Evolutionary conservation across 2,797 vertebrate species (phyloP).

Genomic region (Macropus fuliginosus): DNA sequence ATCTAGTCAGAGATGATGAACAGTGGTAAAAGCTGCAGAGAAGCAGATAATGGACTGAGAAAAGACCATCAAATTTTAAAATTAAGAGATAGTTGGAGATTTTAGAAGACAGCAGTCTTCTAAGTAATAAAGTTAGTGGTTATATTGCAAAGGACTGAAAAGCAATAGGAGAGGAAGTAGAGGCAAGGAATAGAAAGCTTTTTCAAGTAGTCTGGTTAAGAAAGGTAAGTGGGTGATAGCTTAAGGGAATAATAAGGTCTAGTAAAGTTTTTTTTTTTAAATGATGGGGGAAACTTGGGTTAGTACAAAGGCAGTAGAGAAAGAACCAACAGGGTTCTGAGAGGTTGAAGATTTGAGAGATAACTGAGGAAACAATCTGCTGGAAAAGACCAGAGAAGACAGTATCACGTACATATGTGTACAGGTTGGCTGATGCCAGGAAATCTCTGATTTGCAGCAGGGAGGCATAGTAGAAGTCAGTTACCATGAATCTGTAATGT

Average conservation of each 20-base stretch:
- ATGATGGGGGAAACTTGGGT: neutral
- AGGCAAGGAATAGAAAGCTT: neutral
- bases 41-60: neutral
- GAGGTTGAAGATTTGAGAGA: neutral
- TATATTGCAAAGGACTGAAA: neutral
- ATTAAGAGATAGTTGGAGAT: neutral
- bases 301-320: neutral
- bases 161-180: neutral
- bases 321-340: neutral
- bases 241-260: too few species aligned
- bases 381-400: neutral
- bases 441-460: too few species aligned
- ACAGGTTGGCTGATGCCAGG: too few species aligned
- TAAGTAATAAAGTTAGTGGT: neutral
- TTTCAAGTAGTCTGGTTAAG: neutral
- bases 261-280: neutral
- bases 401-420: neutral
- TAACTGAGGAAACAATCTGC: neutral
- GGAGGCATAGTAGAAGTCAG: too few species aligned
- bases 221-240: neutral
- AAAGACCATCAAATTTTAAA: neutral
- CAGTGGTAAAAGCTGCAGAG: neutral
- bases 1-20: neutral
- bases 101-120: too few species aligned
- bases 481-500: neutral